Base-by-base conservation (phyloP, 2,888 invertebrate genomes). In the Ichneumoninae sp. region DNA sequence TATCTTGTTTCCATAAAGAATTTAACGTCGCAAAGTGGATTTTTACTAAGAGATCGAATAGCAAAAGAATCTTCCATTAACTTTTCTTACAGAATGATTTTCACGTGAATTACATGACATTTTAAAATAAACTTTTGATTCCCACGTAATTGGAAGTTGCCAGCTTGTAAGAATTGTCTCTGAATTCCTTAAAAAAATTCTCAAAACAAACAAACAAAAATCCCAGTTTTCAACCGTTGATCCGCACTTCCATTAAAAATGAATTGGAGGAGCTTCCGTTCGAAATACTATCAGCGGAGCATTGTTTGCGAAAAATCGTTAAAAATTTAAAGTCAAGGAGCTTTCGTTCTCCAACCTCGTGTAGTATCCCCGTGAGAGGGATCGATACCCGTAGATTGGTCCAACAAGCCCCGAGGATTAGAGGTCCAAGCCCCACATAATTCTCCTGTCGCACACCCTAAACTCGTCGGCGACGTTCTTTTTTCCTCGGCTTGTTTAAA, bases 331-430 rank as follows among this genome's bases (percentile, higher is more conserved):
- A 10, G 26, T 26, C 47, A 62, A 33, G 16, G 62, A 33, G 22
- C 13, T 30, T 22, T 33, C n/a, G n/a, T 36, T 36, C 7, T 3
- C 3, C 36, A n/a, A 33, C 7, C 36, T 62, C 30, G 33, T 62
- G 6, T 33, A 19, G n/a, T 8, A 47, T 75, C 62, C 33, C 36
- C 36, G n/a, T 19, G 19, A 30, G 65, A 50, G 4, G n/a, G 47
- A 75, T 75, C 62, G 50, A 75, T 75, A 50, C 50, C 44, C 33
- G 65, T 36, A 65, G 75, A 75, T 75, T 62, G 65, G 50, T 75
- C 65, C 33, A 75, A 65, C 50, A 65, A 50, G 36, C 65, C 75
- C 22, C 26, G 50, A 72, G 36, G 50, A 62, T 74, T 74, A 62
- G 26, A 44, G 50, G 47, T 44, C 72, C 60, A 8, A 19, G 8